Evolutionary conservation across 2,888 invertebrate genomes (phyloP), one percentile per base, ranked within the genome.

Genomic region (Ligdia adustata): DNA sequence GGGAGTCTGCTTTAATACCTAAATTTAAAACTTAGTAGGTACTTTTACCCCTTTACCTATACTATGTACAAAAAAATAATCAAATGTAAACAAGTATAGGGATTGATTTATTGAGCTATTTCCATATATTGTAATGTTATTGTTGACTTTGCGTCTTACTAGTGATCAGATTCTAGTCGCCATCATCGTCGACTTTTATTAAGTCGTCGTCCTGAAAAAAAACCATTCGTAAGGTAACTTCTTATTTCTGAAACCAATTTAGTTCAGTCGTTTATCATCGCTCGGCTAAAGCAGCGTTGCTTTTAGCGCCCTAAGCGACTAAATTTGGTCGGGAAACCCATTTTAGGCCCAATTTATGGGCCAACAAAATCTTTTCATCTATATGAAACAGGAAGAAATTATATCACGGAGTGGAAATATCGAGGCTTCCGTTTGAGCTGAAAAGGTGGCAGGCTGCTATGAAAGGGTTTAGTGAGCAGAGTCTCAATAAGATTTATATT

Each of bases 181-280:
- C n/a, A n/a, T n/a, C n/a, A n/a, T n/a, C n/a, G n/a, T n/a, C n/a
- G n/a, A n/a, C n/a, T n/a, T n/a, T n/a, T n/a, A n/a, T n/a, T n/a
- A n/a, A n/a, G n/a, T n/a, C n/a, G n/a, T 22, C 22, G 4, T 34
- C 54, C 62, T 66, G 66, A 38, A 63, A 66, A 41, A 53, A 41
- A 66, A 59, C 39, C 56, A 48, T 33, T 22, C 27, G 22, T n/a
- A n/a, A 47, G 48, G 60, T 38, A 61, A 48, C 55, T 26, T 37
- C 33, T 37, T 26, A 39, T 43, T 38, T 31, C 31, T 47, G 37
- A 45, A 26, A 56, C 40, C 41, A 52, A 60, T 57, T 59, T 48
- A 4, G 12, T 20, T 11, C 9, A 38, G 20, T 35, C 41, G 46
- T 60, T 55, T 47, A 55, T 55, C 55, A 54, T 56, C n/a, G n/a